phyloP scores from a whole-genome alignment of 2,888 invertebrate genomes.

The Plagiodera versicolora region DNA sequence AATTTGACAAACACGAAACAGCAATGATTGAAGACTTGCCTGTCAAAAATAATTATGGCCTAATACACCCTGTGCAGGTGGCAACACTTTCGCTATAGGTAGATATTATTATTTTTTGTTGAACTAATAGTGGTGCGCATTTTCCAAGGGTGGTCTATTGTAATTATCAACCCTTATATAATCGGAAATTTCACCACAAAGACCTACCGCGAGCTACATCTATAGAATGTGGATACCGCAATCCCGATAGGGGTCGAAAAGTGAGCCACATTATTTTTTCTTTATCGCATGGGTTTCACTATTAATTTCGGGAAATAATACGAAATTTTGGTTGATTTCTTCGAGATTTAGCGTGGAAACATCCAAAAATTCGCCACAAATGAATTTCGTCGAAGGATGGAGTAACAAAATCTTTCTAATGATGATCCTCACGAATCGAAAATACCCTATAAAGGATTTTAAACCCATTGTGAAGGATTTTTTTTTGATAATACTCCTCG shows the following conservation, averaged over 20 bases:
- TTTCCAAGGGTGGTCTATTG: not conserved
- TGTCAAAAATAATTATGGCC: not conserved
- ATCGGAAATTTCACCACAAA: slow-evolving; percentile 1
- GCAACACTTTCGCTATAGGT: not conserved
- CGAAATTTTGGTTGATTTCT: not conserved
- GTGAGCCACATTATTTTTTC: not conserved
- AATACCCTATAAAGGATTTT: too few species aligned
- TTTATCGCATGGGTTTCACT: not conserved
- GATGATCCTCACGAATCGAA: too few species aligned
- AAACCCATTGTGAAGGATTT: too few species aligned
- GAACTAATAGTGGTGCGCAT: not conserved
- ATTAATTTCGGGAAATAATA: not conserved
- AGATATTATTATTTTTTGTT: not conserved
- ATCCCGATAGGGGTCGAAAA: not conserved
- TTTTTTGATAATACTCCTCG: too few species aligned
- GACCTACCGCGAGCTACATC: not conserved
- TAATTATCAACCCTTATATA: not conserved
- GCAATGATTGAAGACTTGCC: not conserved
- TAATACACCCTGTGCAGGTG: not conserved
- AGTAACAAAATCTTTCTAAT: too few species aligned
- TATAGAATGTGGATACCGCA: not conserved
- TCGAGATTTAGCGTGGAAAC: not conserved
- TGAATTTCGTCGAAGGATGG: too few species aligned
- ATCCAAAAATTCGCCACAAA: too few species aligned
- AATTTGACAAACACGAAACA: too few species aligned